phyloP scores from a whole-genome alignment of 2,113 vertebrate species.

The Hyaena hyaena region DNA sequence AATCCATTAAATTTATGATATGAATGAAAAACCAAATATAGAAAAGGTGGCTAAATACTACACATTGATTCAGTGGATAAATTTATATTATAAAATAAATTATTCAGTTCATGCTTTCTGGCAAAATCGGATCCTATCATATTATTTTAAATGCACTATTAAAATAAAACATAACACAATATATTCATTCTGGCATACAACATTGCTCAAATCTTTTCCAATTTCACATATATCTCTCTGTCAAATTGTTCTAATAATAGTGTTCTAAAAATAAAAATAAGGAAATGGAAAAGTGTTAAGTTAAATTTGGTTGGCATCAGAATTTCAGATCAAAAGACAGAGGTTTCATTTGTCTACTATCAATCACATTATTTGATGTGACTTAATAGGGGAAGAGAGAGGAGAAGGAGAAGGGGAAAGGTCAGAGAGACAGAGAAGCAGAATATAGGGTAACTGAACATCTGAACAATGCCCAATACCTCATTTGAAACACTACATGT shows the following conservation, averaged over 20 bases:
- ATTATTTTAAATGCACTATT: slow-evolving; percentile 54
- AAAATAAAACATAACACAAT: slow-evolving; percentile 46
- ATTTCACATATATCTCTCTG: slow-evolving; percentile 27
- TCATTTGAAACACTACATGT: not conserved
- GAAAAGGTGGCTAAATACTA: slow-evolving; percentile 14
- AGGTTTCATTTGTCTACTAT: not conserved
- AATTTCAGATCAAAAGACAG: slow-evolving; percentile 43
- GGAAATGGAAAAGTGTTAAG: not conserved
- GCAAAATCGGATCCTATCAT: slow-evolving; percentile 33
- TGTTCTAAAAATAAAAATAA: slow-evolving; percentile 31
- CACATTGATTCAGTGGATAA: slow-evolving; percentile 23
- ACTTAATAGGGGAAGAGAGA: not conserved
- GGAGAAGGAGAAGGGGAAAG: not conserved
- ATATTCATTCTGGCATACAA: slow-evolving; percentile 21
- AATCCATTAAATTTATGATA: slow-evolving; percentile 54
- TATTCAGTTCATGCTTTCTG: slow-evolving; percentile 51
- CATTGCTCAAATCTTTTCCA: not conserved
- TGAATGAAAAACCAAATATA: slow-evolving; percentile 44
- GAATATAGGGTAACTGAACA: not conserved
- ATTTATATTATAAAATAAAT: slow-evolving; percentile 55
- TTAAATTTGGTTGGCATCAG: not conserved
- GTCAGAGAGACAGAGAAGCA: not conserved
- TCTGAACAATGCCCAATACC: not conserved
- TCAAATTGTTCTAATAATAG: slow-evolving; percentile 42
- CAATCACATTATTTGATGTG: not conserved